Base-by-base conservation (phyloP, 1,140 invertebrate species). In the Babylonia areolata region DNA sequence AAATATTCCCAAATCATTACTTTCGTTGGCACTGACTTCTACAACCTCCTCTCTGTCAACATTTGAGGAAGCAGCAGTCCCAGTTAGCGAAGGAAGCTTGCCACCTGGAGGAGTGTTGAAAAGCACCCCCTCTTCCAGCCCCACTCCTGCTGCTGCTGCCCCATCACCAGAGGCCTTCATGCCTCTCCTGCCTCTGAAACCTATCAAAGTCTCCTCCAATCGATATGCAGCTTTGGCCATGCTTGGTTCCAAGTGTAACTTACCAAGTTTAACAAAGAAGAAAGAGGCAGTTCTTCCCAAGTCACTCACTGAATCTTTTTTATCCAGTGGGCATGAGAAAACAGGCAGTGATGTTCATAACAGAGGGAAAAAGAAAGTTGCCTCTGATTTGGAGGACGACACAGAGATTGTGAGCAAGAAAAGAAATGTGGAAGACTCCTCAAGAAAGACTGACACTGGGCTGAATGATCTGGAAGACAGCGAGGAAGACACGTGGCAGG, bases 131-230 rank as follows among this genome's bases (percentile, higher is more conserved):
- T 77, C 37, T 1, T 40, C 75, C 37, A 77, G 28, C 5, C 17
- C 20, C 0, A 37, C 15, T 9, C 28, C 75, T 39, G 17, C 75
- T 3, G 35, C 2, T 11, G 11, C 6, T 17, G 31, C 71, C 6
- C 23, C 75, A 23, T 77, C 75, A 6, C 75, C 75, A 2, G 33
- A 77, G 23, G 75, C 37, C 15, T 77, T 40, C 28, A 28, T 15
- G 37, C 35, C 75, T 2, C 75, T 77, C 17, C 75, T 77, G 75
- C 75, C 75, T 15, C 75, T 77, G 33, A 77, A 77, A 40, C 75
- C 75, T 17, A 77, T 77, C 75, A 77, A 77, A 23, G 3, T 77
- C 11, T 77, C 75, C 17, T 15, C 75, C 75, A 77, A 77, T 28
- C 75, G 75, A 2, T 77, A 77, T 28, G 75, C 75, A 6, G 75